Evolutionary conservation across 1,140 invertebrate genomes (phyloP).

Genomic region (Drosophila melanica): DNA sequence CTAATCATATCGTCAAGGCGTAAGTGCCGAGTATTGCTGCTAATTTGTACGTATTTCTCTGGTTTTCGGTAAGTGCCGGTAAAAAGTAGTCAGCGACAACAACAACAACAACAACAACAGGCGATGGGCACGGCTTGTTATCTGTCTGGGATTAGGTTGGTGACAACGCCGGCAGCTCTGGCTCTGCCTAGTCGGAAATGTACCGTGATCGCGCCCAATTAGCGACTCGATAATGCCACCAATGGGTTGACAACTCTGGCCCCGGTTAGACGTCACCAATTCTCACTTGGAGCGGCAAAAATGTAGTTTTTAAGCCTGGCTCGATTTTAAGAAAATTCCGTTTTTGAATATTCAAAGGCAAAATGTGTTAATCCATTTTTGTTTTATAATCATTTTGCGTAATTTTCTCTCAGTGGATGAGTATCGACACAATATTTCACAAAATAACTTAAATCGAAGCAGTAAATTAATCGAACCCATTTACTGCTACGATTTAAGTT

Average conservation of each 20-base stretch:
- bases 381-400: no score
- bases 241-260: constrained; percentile 40
- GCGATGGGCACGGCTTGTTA: constrained; percentile 31
- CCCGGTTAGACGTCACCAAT: constrained; percentile 9
- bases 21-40: constrained; percentile 48
- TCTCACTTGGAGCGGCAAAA: constrained; percentile 6
- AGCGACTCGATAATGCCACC: constrained; percentile 19
- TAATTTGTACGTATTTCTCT: constrained; percentile 48
- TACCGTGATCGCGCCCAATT: constrained; percentile 33
- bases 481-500: constrained; percentile 29
- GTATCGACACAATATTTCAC: constrained; percentile 31
- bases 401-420: no score
- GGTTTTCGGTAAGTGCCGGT: constrained; percentile 37
- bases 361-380: no score
- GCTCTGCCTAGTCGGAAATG: constrained; percentile 23
- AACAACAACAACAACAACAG: neutral
- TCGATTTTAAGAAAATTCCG: no score
- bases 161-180: constrained; percentile 19
- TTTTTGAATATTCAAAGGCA: no score
- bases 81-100: constrained; percentile 40
- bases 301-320: no score
- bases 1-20: constrained; percentile 68
- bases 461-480: neutral
- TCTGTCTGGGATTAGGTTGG: constrained; percentile 54
- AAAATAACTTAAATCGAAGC: constrained; percentile 34